Conservation (phyloP, 2,113 vertebrate species). For the Delphinus delphis region DNA sequence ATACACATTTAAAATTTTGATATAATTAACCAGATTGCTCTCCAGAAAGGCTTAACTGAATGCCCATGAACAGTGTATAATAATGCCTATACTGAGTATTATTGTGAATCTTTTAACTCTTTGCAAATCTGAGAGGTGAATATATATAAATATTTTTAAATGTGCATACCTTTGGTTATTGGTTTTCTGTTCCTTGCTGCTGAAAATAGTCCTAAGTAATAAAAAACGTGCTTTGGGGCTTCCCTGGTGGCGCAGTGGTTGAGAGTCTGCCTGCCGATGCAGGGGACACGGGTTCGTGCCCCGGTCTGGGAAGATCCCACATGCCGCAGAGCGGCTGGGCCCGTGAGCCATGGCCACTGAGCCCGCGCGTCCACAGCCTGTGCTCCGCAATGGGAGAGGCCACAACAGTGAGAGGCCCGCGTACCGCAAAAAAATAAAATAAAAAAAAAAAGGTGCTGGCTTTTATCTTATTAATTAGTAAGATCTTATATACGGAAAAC, state of each 20-base stretch:
- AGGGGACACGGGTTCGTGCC: too few species aligned
- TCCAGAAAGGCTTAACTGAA: neutral
- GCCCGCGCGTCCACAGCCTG: too few species aligned
- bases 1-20: neutral
- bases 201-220: neutral
- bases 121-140: neutral
- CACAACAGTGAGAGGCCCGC: too few species aligned
- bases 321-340: too few species aligned
- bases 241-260: too few species aligned
- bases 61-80: neutral
- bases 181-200: neutral
- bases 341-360: too few species aligned
- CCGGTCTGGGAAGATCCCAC: too few species aligned
- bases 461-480: conserved; percentile 24
- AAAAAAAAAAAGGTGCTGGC: neutral
- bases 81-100: neutral
- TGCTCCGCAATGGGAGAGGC: too few species aligned
- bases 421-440: neutral
- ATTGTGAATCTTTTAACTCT: neutral
- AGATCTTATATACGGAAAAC: neutral
- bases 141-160: neutral
- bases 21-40: neutral
- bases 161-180: neutral
- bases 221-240: neutral
- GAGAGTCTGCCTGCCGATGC: too few species aligned